Conservation (phyloP, 2,797 vertebrate genomes). For the Pseudochirops corinnae region DNA sequence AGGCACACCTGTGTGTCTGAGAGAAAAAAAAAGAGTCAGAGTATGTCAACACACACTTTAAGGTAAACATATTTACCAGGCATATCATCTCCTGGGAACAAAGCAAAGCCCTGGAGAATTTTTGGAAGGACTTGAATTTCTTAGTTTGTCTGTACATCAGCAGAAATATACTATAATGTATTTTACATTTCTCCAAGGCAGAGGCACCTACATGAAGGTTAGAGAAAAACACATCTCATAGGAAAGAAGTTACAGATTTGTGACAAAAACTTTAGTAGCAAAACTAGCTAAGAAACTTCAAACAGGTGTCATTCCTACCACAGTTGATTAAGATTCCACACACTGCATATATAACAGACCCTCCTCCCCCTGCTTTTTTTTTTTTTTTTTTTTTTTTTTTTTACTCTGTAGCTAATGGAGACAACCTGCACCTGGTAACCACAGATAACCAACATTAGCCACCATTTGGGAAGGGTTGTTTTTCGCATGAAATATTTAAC, state of each 20-base stretch:
- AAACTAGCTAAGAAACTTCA: neutral
- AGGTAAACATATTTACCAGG: neutral
- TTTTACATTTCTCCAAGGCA: slow-evolving; percentile 33
- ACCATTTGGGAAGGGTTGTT: neutral
- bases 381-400: neutral
- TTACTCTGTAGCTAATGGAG: slow-evolving; percentile 4
- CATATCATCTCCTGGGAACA: neutral
- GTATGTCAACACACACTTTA: neutral
- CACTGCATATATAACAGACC: neutral
- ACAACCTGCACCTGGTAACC: neutral
- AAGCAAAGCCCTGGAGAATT: neutral
- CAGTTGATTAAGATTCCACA: slow-evolving; percentile 11
- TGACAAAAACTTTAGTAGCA: neutral
- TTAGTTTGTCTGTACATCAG: slow-evolving; percentile 17
- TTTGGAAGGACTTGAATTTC: slow-evolving; percentile 28
- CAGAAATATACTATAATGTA: neutral
- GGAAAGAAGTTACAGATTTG: neutral
- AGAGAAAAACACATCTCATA: neutral
- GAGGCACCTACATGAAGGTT: neutral
- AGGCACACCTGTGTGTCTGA: neutral
- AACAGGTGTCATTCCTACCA: neutral
- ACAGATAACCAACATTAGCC: neutral
- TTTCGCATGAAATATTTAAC: slow-evolving; percentile 6
- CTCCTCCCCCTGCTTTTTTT: neutral
- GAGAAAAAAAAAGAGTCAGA: neutral